These are phyloP conservation scores for Corythornis vintsioides DNA, from an alignment of 2,113 vertebrate species.

Conservation along the genomic window DNA sequence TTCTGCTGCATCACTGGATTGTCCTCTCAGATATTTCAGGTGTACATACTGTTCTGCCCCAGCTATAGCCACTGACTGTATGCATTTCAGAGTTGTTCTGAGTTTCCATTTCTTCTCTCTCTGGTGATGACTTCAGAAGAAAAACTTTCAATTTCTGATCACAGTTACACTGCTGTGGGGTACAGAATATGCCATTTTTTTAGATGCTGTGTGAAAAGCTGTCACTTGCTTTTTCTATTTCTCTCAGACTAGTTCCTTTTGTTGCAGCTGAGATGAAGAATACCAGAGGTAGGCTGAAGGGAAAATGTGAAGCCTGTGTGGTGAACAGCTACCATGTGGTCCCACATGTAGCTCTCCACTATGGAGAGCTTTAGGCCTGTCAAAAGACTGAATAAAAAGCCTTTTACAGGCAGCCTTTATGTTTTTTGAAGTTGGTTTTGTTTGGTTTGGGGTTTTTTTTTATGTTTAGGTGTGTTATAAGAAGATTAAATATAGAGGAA, in stretches of 20 bases:
- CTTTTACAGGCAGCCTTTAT: not conserved
- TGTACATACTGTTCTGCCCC: not conserved
- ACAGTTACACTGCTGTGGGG: not conserved
- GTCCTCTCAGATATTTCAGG: not conserved
- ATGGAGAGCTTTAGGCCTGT: not conserved
- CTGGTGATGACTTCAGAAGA: not conserved
- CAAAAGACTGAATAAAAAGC: not conserved
- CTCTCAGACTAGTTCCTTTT: not conserved
- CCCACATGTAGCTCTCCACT: not conserved
- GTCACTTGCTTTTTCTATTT: not conserved
- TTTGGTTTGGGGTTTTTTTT: not conserved
- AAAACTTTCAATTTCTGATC: not conserved
- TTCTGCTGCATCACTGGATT: not conserved
- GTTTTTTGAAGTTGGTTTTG: no score
- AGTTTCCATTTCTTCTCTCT: not conserved
- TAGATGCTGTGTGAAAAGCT: not conserved
- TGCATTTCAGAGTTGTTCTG: not conserved
- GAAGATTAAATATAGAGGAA: not conserved
- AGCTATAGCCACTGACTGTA: not conserved
- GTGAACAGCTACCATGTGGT: not conserved
- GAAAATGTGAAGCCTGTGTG: not conserved
- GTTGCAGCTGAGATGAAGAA: not conserved
- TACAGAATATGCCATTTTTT: not conserved
- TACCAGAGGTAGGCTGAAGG: not conserved
- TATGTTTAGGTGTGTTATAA: not conserved